Base-by-base conservation (phyloP, 2,888 invertebrate species). In the Ecliptopera silaceata region DNA sequence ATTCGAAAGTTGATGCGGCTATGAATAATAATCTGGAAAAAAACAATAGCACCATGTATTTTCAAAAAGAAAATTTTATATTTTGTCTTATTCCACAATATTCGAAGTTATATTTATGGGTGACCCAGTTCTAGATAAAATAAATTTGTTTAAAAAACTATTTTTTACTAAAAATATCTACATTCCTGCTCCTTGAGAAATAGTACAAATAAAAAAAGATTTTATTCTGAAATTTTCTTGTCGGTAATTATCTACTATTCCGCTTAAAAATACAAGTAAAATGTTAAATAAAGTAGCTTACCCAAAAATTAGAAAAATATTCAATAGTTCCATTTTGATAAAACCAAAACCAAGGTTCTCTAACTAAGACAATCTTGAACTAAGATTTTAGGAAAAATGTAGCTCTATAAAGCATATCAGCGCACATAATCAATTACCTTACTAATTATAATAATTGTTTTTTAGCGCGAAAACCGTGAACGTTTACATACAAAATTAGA, bases 401-500 rank as follows among this genome's bases (percentile, higher is more conserved):
- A 22, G 8, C 10, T 22, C 11, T 29, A 1, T 11, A 12, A 6
- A 22, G 22, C 42, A 1, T 49, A 51, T 56, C 36, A 56, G 51
- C 46, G 51, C 10, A 42, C 36, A 20, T 47, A 56, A 56, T 56
- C 17, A 15, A 39, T 41, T 36, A 38, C 42, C 45, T 50, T 45
- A 36, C 51, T 38, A 11, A 56, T 56, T 51, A 56, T 31, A 38
- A 43, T 55, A 44, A 38, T 31, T 26, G 4, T 8, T 22, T 11
- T n/a, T 13, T 4, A 41, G 43, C 11, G 29, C 36, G 12, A 12
- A 20, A 34, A 44, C 29, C 51, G 51, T 51, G 26, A 43, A 43
- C 12, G 43, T 8, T 5, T 17, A n/a, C 36, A 44, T 44, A 44
- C 38, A 44, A 36, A 36, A 38, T 17, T 17, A n/a, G 17, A 6